These are phyloP conservation scores for Drosophila quadrilineata DNA, from an alignment of 1,140 invertebrate genomes.

Conservation along the genomic window DNA sequence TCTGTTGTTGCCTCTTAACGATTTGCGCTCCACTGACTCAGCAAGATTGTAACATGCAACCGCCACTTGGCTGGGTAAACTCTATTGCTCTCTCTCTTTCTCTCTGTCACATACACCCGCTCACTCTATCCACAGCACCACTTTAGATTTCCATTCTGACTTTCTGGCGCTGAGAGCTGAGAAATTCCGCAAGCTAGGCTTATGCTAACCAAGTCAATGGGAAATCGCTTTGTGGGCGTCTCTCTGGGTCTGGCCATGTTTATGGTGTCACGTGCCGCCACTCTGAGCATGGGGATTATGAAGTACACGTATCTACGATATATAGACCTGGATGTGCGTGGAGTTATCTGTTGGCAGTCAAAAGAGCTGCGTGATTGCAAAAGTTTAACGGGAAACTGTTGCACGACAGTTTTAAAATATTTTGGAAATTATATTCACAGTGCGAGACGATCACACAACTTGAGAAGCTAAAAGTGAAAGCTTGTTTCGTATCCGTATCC, in stretches of 20 bases:
- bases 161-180: constrained; percentile 10
- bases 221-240: constrained; percentile 35
- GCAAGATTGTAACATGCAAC: constrained; percentile 8
- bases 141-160: constrained; percentile 23
- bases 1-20: constrained; percentile 41
- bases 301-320: constrained; percentile 38
- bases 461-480: constrained; percentile 54
- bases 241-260: no score
- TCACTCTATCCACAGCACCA: background rate
- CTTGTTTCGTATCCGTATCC: constrained; percentile 32
- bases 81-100: no score
- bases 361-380: background rate
- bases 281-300: constrained; percentile 47
- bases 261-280: constrained; percentile 57
- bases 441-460: background rate
- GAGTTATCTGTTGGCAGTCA: no score
- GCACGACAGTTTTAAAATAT: constrained; percentile 60
- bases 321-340: constrained; percentile 14
- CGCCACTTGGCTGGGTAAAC: constrained; percentile 1
- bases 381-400: constrained; percentile 42
- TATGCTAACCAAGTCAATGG: constrained; percentile 36
- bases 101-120: background rate
- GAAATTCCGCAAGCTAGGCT: constrained; percentile 58
- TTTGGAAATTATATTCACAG: constrained; percentile 10
- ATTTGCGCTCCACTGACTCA: constrained; percentile 59